Percentiles rank a stretch among this genome's conserved stretches.
Evolutionary conservation across 2,797 vertebrate genomes (phyloP).

Genomic region (Bovichtus variegatus): DNA sequence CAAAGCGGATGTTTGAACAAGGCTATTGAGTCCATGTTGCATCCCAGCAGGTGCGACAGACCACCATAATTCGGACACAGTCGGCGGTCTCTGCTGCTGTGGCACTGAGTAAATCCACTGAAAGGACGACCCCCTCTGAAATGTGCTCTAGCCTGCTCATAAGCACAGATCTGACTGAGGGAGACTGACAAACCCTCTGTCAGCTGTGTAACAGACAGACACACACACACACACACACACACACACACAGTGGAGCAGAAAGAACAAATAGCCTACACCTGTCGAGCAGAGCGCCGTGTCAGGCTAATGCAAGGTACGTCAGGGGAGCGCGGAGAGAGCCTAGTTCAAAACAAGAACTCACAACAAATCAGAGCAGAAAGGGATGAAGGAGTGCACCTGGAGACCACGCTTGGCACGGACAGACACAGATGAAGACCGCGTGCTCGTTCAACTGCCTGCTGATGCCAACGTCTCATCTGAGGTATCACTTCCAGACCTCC

Average conservation of each 20-base stretch:
- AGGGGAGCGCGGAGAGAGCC: conserved; percentile 20
- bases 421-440: conserved; percentile 25
- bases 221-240: conserved; percentile 27
- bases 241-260: conserved; percentile 44
- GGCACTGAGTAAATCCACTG: conserved; percentile 30
- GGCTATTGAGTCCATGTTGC: conserved; percentile 24
- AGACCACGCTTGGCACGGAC: conserved; percentile 26
- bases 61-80: conserved; percentile 9
- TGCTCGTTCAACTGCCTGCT: conserved; percentile 29
- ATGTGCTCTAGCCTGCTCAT: conserved; percentile 56
- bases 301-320: conserved; percentile 42
- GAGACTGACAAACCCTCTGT: conserved; percentile 64
- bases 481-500: conserved; percentile 55
- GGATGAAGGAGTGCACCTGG: conserved; percentile 59
- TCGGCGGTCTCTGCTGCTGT: conserved; percentile 29
- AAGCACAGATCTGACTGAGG: conserved; percentile 43
- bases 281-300: conserved; percentile 51
- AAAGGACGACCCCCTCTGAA: conserved; percentile 38
- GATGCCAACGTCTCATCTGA: conserved; percentile 47
- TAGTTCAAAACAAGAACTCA: conserved; percentile 54
- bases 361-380: conserved; percentile 55
- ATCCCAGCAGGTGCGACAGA: conserved; percentile 1
- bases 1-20: conserved; percentile 17
- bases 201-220: conserved; percentile 55
- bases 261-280: conserved; percentile 62